These are phyloP conservation scores for Lagodon rhomboides DNA, from an alignment of 2,797 vertebrate species.

Conservation along the genomic window DNA sequence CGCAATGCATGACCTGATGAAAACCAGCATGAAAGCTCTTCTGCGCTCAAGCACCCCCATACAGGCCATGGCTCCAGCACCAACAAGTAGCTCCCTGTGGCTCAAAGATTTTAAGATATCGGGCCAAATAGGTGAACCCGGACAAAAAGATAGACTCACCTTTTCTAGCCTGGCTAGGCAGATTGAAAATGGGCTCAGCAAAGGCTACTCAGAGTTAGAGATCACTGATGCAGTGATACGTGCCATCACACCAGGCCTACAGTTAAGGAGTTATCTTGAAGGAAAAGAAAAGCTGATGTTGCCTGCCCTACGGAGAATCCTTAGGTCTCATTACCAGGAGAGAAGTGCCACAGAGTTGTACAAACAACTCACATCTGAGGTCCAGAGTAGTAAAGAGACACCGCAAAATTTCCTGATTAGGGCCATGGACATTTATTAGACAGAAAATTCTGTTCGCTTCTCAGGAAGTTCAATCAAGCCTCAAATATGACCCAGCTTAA, in stretches of 20 bases:
- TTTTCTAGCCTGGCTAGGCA: background rate
- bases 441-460: background rate
- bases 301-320: background rate
- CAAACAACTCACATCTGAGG: conserved; percentile 4
- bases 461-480: background rate
- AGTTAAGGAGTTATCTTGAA: background rate
- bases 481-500: background rate
- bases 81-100: background rate
- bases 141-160: too few relatives aligned
- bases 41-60: too few relatives aligned
- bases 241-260: background rate
- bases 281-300: background rate
- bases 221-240: background rate
- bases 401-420: background rate
- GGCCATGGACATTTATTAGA: background rate
- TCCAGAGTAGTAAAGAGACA: background rate
- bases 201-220: background rate
- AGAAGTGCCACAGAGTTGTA: background rate
- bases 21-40: too few relatives aligned
- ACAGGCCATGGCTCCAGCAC: too few relatives aligned
- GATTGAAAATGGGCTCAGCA: background rate
- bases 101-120: too few relatives aligned
- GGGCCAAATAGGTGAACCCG: too few relatives aligned
- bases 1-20: too few relatives aligned
- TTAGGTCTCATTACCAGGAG: background rate